Evolutionary conservation across 2,888 invertebrate species (phyloP).

Genomic region (Priocnemis perturbator): DNA sequence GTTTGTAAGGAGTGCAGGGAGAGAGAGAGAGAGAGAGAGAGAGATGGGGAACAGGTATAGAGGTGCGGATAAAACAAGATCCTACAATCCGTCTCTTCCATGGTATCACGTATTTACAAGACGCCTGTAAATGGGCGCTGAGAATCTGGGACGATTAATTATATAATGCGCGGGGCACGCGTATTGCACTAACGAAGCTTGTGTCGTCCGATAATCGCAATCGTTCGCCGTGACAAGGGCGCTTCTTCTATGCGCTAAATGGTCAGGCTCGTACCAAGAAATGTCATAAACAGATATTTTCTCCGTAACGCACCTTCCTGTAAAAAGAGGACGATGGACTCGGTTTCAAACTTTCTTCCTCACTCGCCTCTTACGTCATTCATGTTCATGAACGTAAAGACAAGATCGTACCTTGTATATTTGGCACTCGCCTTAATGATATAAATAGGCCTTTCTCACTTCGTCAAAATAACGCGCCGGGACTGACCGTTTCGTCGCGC

Average conservation of each 20-base stretch:
- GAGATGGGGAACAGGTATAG: slow-evolving; percentile 6
- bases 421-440: too few relatives aligned
- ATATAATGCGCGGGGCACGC: slow-evolving; percentile 38
- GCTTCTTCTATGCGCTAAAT: background rate
- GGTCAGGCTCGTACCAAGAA: slow-evolving; percentile 13
- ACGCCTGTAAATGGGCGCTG: slow-evolving; percentile 37
- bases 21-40: slow-evolving; percentile 5
- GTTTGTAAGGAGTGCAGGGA: background rate
- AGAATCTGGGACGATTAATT: slow-evolving; percentile 35
- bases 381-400: background rate
- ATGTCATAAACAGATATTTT: background rate
- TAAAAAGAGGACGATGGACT: background rate
- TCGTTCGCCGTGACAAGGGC: slow-evolving; percentile 25
- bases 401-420: slow-evolving; percentile 1
- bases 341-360: too few relatives aligned
- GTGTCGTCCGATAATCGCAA: slow-evolving; percentile 46
- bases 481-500: too few relatives aligned
- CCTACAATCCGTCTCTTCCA: slow-evolving; percentile 24
- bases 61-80: background rate
- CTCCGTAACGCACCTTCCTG: background rate
- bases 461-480: too few relatives aligned
- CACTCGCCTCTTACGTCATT: background rate
- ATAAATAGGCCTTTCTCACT: too few relatives aligned
- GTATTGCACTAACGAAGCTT: slow-evolving; percentile 57
- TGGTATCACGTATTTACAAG: slow-evolving; percentile 49